Base-by-base conservation (phyloP, 2,888 invertebrate species). In the Morpho achilles region DNA sequence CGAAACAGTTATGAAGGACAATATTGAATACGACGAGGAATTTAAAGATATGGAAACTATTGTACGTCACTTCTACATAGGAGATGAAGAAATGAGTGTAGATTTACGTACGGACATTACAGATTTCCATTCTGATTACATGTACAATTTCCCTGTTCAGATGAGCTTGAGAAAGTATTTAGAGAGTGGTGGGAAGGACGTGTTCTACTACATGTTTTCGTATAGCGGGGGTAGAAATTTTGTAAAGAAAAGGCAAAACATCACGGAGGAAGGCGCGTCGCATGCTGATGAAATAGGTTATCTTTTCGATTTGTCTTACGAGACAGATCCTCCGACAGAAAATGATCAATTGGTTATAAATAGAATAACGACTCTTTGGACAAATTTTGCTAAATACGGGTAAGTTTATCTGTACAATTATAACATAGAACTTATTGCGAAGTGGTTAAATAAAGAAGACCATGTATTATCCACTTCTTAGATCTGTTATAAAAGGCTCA, bases 341-440 rank as follows among this genome's bases (percentile, higher is more conserved):
- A 65, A 66, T 22, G 76, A 77, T 49, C 73, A 76, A 46, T 52
- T 74, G 1, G 60, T 71, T 0, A 72, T 82, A 40, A 74, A 82
- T 54, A 68, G 71, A 32, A 75, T 84, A 65, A 84, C 82, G 3
- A 72, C 72, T 0, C 67, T 85, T 74, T 86, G 81, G 77, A 69
- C 74, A 0, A 79, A 84, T 52, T 82, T 85, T 56, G 75, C 77
- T 0, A 83, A 81, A 67, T 69, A 70, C 60, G 77, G 79, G 81
- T 80, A 50, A 42, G 46, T 9, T 32, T 32, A 2, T 32, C 32
- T 32, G 32, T 3, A n/a, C 7, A 16, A 42, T 7, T n/a, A n/a
- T 32, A 6, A 1, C 6, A 39, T 49, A 9, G n/a, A 16, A 10
- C 22, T 7, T 22, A 22, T 8, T 46, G 4, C 7, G 16, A 16